Base-by-base conservation (phyloP, 2,113 vertebrate species). In the Mastomys natalensis region DNA sequence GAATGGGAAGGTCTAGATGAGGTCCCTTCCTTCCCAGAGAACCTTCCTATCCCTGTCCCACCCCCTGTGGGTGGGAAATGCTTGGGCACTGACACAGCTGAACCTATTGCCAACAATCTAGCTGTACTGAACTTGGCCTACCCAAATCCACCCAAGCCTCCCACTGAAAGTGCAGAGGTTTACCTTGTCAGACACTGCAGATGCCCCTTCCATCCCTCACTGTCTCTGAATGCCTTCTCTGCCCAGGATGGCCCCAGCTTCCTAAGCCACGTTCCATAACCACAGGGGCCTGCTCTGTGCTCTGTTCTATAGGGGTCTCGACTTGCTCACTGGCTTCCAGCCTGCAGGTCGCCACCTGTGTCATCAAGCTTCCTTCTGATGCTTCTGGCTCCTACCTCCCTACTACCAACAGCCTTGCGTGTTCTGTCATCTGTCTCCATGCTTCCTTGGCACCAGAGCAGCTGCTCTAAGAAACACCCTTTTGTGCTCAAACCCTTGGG, bases 181-280 rank as follows among this genome's bases (percentile, higher is more conserved):
- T 5, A 16, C 5, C 17, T 15, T 3, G 10, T 9, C 58, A 26
- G 11, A 24, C 29, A 0, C 1, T 31, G 53, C 16, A 4, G 8
- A 0, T 7, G n/a, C 31, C 62, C 19, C n/a, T 45, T 51, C 66
- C 0, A 0, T 1, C 5, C 8, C 5, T 55, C 51, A n/a, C 10
- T 48, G 62, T 37, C 64, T 72, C 68, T 11, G 6, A 58, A 17
- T 13, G 19, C 16, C 64, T 12, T 62, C 21, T 55, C 22, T 51
- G 45, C 90, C 64, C 26, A 7, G 74, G 17, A 45, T 0, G 51
- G 7, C 48, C 12, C 12, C n/a, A 4, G 3, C 3, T 19, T 22
- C 68, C 77, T 84, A 48, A n/a, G 7, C 51, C 24, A 15, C 8
- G 40, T 31, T 45, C 74, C 22, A 7, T 15, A 55, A 10, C 53